phyloP scores from a whole-genome alignment of 1,140 invertebrate genomes.

The Euschistus heros region DNA sequence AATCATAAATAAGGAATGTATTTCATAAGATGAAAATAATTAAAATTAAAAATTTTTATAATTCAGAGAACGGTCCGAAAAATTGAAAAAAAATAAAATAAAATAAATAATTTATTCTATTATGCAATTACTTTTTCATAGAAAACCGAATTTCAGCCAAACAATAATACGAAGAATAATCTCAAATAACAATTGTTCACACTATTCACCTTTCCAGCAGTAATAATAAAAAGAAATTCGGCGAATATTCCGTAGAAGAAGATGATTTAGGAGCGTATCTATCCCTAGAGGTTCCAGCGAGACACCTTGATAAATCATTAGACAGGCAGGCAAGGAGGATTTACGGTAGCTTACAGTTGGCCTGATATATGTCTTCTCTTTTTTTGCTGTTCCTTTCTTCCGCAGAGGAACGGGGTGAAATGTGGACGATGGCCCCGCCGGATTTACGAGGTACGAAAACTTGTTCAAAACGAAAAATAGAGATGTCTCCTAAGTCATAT shows the following conservation, averaged over 20 bases:
- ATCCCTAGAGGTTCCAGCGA: not conserved
- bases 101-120: no score
- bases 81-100: no score
- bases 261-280: not conserved
- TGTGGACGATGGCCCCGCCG: slow-evolving; percentile 2
- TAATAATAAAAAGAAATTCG: not conserved
- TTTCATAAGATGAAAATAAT: no score
- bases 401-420: not conserved
- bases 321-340: not conserved
- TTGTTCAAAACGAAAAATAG: slow-evolving; percentile 26
- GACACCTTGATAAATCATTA: slow-evolving; percentile 9
- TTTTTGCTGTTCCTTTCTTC: slow-evolving; percentile 8
- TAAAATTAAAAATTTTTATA: no score
- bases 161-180: no score
- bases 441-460: slow-evolving; percentile 26
- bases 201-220: no score
- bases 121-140: no score
- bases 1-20: no score
- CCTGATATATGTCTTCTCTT: not conserved
- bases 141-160: no score
- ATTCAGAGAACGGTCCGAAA: no score
- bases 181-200: no score
- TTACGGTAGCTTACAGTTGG: slow-evolving; percentile 8
- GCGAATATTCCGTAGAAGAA: not conserved
- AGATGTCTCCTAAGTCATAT: slow-evolving; percentile 26